These are phyloP conservation scores for Leptestheria dahalacensis DNA, from an alignment of 1,140 invertebrate genomes.

Conservation along the genomic window DNA sequence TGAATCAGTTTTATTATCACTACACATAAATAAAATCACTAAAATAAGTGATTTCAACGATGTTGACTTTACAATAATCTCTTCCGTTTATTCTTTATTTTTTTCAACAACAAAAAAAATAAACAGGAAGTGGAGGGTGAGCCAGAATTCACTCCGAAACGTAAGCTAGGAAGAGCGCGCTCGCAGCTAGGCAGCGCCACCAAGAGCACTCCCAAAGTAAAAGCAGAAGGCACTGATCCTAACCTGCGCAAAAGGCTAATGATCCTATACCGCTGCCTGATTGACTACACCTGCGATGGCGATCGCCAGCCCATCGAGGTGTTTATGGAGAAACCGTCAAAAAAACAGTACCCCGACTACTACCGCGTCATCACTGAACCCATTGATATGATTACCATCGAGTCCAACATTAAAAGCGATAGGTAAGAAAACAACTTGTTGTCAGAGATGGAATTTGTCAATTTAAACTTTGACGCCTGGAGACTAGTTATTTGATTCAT, in stretches of 20 bases:
- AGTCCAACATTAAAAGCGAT: slow-evolving; percentile 63
- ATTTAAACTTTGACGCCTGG: no score
- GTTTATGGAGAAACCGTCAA: slow-evolving; percentile 93
- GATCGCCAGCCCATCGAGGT: slow-evolving; percentile 72
- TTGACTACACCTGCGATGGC: slow-evolving; percentile 44
- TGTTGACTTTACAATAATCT: no score
- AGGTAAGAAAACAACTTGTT: slow-evolving; percentile 19
- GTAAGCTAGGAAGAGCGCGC: slow-evolving; percentile 20
- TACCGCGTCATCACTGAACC: slow-evolving; percentile 87
- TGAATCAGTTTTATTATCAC: no score
- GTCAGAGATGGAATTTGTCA: neutral
- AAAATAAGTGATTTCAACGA: no score
- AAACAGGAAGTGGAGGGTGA: slow-evolving; percentile 36
- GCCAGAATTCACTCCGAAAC: slow-evolving; percentile 24
- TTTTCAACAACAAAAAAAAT: no score
- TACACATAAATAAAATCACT: no score
- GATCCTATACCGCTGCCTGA: slow-evolving; percentile 11
- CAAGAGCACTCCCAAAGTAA: slow-evolving; percentile 24
- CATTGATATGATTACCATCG: slow-evolving; percentile 88
- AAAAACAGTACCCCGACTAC: slow-evolving; percentile 89
- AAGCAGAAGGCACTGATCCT: slow-evolving; percentile 2
- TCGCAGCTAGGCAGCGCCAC: slow-evolving; percentile 22
- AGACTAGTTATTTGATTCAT: no score
- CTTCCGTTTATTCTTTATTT: no score
- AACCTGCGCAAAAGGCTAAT: slow-evolving; percentile 5